A percentile compares a stretch with the other conserved stretches of the same genome.
These are phyloP conservation scores for Caerostris darwini DNA, from an alignment of 1,140 invertebrate species.

Conservation along the genomic window DNA sequence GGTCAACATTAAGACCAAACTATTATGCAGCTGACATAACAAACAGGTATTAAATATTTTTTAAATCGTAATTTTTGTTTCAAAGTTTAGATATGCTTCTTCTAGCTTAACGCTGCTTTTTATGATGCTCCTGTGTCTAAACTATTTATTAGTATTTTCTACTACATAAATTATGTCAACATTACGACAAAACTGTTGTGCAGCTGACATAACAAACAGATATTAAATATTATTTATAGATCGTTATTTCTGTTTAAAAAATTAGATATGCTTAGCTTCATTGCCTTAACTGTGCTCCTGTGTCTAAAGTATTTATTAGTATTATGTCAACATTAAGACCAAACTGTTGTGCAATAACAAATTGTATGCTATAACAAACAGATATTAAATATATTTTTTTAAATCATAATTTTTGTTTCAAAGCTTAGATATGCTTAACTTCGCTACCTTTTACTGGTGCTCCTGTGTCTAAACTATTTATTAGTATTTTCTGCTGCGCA, in stretches of 20 bases:
- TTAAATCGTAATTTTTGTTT: too few species aligned
- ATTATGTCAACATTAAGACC: not conserved
- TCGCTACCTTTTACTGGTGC: not conserved
- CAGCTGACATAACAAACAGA: not conserved
- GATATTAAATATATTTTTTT: too few species aligned
- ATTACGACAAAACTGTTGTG: not conserved
- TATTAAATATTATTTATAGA: too few species aligned
- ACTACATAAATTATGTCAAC: not conserved
- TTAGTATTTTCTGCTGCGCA: not conserved
- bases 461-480: not conserved
- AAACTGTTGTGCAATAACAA: not conserved
- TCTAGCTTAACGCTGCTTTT: not conserved
- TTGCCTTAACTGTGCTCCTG: not conserved
- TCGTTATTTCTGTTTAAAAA: too few species aligned
- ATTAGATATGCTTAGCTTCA: too few species aligned
- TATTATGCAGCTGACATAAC: not conserved
- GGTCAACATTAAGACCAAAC: not conserved
- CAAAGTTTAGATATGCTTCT: too few species aligned
- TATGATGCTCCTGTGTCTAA: not conserved
- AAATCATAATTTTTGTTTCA: too few species aligned
- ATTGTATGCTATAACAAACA: not conserved
- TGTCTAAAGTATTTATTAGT: not conserved
- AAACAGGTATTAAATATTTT: not conserved
- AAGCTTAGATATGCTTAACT: not conserved
- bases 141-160: not conserved